Evolutionary conservation across 2,113 vertebrate genomes (phyloP).

Genomic region (Chelonoidis abingdonii): DNA sequence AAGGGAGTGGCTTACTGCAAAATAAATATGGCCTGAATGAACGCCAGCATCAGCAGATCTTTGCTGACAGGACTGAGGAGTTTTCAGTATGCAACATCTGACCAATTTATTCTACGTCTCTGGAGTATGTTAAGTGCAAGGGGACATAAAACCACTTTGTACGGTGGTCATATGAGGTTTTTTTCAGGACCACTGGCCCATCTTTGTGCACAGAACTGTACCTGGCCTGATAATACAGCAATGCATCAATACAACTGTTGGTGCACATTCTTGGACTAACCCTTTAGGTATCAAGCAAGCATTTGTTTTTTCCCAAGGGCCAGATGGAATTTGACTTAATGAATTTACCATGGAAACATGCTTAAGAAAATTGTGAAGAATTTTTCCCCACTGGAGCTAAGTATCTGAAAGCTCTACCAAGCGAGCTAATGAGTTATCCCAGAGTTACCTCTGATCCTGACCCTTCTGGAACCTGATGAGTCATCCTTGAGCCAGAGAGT

Average conservation of each 20-base stretch:
- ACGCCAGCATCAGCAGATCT: background rate
- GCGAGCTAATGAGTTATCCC: background rate
- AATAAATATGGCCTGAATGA: background rate
- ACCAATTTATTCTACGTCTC: background rate
- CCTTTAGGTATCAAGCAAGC: background rate
- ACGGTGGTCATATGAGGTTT: background rate
- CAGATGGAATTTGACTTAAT: background rate
- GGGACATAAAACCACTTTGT: background rate
- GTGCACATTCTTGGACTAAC: background rate
- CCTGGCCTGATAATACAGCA: background rate
- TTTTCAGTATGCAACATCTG: background rate
- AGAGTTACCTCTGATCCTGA: background rate
- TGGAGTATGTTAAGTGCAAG: background rate
- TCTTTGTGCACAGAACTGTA: background rate
- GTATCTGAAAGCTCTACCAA: background rate
- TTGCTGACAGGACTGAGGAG: background rate
- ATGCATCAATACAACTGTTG: background rate
- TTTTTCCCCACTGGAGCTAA: background rate
- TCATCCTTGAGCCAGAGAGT: background rate
- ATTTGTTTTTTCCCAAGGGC: background rate
- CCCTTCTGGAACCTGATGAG: background rate
- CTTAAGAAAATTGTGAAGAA: background rate
- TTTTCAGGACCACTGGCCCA: background rate
- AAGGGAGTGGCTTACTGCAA: background rate
- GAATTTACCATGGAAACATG: background rate